Percentiles rank a stretch among this genome's conserved stretches.
phyloP scores from a whole-genome alignment of 2,113 vertebrate genomes.

The Lonchura striata region DNA sequence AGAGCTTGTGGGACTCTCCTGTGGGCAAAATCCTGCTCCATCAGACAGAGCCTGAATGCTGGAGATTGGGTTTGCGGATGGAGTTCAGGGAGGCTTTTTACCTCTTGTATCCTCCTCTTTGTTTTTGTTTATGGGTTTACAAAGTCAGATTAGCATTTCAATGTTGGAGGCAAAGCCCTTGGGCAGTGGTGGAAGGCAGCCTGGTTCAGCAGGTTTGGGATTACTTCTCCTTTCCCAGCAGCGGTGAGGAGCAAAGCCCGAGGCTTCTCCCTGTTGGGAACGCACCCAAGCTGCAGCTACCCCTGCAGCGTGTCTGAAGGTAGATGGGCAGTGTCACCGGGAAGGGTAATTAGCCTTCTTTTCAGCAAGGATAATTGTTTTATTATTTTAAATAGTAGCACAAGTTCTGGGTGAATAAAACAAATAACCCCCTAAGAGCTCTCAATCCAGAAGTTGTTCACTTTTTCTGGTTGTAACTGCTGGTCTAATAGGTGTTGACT shows the following conservation, averaged over 20 bases:
- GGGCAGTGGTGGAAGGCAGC: constrained; percentile 20
- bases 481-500: neutral
- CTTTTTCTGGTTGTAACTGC: neutral
- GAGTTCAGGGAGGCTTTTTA: constrained; percentile 28
- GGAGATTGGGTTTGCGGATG: neutral
- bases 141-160: constrained; percentile 62
- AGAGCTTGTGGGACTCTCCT: neutral
- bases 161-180: constrained; percentile 44
- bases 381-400: neutral
- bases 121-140: constrained; percentile 67
- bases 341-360: neutral
- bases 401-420: neutral
- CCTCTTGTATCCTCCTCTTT: constrained; percentile 39
- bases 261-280: constrained; percentile 2
- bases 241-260: neutral
- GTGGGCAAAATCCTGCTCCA: neutral
- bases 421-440: neutral
- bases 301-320: neutral
- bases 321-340: neutral
- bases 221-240: constrained; percentile 23
- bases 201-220: constrained; percentile 34
- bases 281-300: neutral
- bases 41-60: neutral
- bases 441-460: neutral
- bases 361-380: neutral